Evolutionary conservation across 2,888 invertebrate species (phyloP), one percentile per base, ranked within the genome.

Genomic region (Lacanobia wlatinum): DNA sequence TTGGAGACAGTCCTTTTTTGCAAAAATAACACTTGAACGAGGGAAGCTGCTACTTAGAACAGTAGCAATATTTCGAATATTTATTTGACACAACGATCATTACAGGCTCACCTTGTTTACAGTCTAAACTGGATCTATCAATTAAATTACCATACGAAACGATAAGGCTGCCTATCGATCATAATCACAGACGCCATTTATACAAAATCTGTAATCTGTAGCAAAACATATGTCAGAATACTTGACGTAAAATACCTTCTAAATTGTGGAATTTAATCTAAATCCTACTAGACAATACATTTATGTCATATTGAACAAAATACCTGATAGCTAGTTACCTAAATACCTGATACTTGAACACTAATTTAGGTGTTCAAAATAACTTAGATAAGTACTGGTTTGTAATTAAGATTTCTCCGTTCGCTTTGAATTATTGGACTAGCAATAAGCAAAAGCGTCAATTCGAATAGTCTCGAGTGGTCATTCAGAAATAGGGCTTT

Each of bases 261-360:
- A 56, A 59, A 67, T 73, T 40, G 46, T 53, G 63, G 53, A 70
- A 76, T 75, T 28, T 76, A 56, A 80, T 76, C 80, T 66, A 50
- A 79, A 79, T 80, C 53, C 53, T 58, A 53, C 50, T 61, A 10
- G 14, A 52, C n/a, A 18, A 21, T 23, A 58, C n/a, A 52, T 52
- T 65, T 64, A 8, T 66, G 58, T 73, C 16, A 52, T 52, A 52
- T 9, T 64, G 38, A 59, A 73, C 74, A 38, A 66, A 73, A 65
- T 74, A 59, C 21, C 40, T 52, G 46, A 73, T 38, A 21, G 46
- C 18, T 65, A 23, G 18, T 21, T 43, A 46, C 18, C 38, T 59
- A 34, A n/a, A 28, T 43, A 63, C 12, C 43, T 50, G 21, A 63
- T 73, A 73, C 23, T 73, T 64, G 43, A 59, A 28, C 34, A 65